These are phyloP conservation scores for Limulus polyphemus DNA, from an alignment of 2,888 invertebrate species.

Conservation along the genomic window DNA sequence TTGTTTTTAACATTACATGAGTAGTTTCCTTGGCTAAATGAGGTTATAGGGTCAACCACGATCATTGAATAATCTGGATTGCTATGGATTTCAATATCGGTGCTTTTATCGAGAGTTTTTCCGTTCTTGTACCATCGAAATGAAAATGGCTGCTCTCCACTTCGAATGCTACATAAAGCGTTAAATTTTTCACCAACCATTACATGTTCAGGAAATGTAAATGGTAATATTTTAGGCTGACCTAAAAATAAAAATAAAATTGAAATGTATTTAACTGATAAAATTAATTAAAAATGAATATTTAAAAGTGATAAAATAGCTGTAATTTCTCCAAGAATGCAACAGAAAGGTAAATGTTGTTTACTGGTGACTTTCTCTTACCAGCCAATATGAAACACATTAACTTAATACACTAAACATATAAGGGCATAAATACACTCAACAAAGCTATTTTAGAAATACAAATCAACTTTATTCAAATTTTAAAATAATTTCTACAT, in stretches of 20 bases:
- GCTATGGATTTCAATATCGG: slow-evolving; percentile 6
- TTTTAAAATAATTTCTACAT: no score
- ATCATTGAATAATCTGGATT: slow-evolving; percentile 8
- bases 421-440: no score
- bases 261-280: not conserved
- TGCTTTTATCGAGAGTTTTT: not conserved
- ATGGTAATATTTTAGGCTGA: slow-evolving; percentile 10
- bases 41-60: slow-evolving; percentile 10
- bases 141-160: slow-evolving; percentile 1
- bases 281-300: not conserved
- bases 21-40: slow-evolving; percentile 11
- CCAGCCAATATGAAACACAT: no score
- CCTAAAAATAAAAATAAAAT: slow-evolving; percentile 5
- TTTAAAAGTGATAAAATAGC: no score
- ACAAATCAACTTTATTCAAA: no score
- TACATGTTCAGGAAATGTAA: slow-evolving; percentile 14
- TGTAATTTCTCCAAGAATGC: no score
- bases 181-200: slow-evolving; percentile 10
- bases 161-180: slow-evolving; percentile 6
- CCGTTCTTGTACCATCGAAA: slow-evolving; percentile 7
- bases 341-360: no score
- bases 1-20: slow-evolving; percentile 10
- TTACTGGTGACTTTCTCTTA: no score
- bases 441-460: no score
- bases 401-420: no score